Percentiles rank a stretch among this genome's conserved stretches.
These are phyloP conservation scores for Trematomus bernacchii DNA, from an alignment of 2,797 vertebrate species.

Conservation along the genomic window DNA sequence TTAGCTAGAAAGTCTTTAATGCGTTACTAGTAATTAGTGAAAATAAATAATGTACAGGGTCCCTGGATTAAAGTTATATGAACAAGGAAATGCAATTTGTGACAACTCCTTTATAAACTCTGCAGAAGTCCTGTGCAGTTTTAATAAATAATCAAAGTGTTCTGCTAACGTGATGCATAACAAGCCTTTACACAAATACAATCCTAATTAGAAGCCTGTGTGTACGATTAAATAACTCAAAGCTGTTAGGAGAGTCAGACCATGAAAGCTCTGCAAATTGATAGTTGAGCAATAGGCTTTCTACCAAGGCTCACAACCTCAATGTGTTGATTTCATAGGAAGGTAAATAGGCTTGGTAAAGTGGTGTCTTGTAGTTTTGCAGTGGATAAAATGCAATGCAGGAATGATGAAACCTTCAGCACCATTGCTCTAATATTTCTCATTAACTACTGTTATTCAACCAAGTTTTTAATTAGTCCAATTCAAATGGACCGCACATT, in stretches of 20 bases:
- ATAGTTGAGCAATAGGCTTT: neutral
- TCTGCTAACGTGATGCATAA: conserved; percentile 10
- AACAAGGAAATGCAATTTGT: neutral
- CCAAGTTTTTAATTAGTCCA: conserved; percentile 40
- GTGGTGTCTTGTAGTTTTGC: neutral
- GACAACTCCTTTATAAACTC: neutral
- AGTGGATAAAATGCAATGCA: conserved; percentile 23
- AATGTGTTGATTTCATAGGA: conserved; percentile 1
- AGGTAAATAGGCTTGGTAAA: conserved; percentile 1
- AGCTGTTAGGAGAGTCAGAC: neutral
- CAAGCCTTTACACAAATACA: conserved; percentile 7
- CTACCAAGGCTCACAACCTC: neutral
- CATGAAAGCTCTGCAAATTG: neutral
- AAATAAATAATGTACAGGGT: neutral
- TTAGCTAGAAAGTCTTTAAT: neutral
- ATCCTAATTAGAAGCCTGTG: conserved; percentile 1
- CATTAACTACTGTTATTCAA: conserved; percentile 41
- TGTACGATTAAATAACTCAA: conserved; percentile 15
- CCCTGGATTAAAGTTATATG: neutral
- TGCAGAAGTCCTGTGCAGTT: conserved; percentile 2
- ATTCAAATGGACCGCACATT: conserved; percentile 5
- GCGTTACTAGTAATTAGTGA: neutral
- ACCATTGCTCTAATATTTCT: conserved; percentile 19
- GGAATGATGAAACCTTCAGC: conserved; percentile 28
- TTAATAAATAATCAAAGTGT: neutral